Evolutionary conservation across 30 jellyfish, hydroid and myxozoan species (phyloP), one percentile per base, ranked within the genome.

Genomic region (Aurelia coerulea): DNA sequence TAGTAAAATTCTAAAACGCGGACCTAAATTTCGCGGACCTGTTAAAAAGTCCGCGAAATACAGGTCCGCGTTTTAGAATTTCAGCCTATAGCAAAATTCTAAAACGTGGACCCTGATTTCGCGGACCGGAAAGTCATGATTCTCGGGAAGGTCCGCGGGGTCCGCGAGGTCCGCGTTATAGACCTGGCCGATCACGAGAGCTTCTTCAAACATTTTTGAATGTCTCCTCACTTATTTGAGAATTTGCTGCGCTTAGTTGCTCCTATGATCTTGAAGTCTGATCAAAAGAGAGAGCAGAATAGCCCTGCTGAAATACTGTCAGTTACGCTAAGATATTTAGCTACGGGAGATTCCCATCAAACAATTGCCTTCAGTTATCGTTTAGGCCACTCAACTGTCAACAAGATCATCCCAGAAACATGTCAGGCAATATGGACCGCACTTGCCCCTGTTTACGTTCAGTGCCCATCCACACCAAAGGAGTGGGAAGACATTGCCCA

Each of bases 401-500:
- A 67, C 90, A 80, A 80, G 41, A 80, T 80, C 39, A 42, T 80
- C 35, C 73, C 87, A 1, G 85, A 80, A 46, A 80, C 90, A 46
- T 80, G 82, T 11, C 90, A 32, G 4, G 83, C 90, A 63, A 62
- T 80, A 0, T 67, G 75, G 90, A 67, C n/a, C 82, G 76, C 67
- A 54, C 52, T 52, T 80, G 37, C 59, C 35, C 68, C 90, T 86
- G n/a, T 80, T 87, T 51, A 63, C 5, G 5, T 39, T 8, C 50
- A 39, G 5, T 39, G 50, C 5, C 50, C 50, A 39, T 39, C 50
- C 3, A 39, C 86, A 33, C 64, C 70, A 80, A 66, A 66, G 82
- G 87, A 29, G 34, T 80, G 90, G 90, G 56, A 33, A 53, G 90
- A 65, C 73, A 52, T 65, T 31, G 91, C 91, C 18, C 62, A 81